These are phyloP conservation scores for Sciurus vulgaris DNA, from an alignment of 2,797 vertebrate species.

Conservation along the genomic window DNA sequence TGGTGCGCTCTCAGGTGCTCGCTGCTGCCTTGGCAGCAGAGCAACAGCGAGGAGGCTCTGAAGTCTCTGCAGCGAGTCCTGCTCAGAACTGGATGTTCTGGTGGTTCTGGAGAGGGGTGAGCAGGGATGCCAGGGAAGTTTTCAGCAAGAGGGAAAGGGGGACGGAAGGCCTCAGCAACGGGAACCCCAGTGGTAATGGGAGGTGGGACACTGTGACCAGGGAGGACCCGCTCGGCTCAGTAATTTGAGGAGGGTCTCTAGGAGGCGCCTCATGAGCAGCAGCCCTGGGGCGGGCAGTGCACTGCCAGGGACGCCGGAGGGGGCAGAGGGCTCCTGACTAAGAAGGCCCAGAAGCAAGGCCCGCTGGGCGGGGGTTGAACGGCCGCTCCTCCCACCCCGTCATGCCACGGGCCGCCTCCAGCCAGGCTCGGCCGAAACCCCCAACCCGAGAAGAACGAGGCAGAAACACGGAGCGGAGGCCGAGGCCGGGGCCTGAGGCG, in stretches of 20 bases:
- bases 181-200: background rate
- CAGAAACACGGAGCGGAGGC: background rate
- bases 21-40: background rate
- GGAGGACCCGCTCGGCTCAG: background rate
- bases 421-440: background rate
- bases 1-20: background rate
- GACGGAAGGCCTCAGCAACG: background rate
- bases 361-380: background rate
- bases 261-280: no score
- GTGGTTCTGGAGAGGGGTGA: background rate
- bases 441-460: background rate
- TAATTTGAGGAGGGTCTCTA: background rate
- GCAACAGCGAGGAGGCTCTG: background rate
- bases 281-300: no score
- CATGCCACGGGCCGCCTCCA: background rate
- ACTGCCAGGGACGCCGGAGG: no score
- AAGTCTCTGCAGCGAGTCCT: background rate
- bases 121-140: accelerated
- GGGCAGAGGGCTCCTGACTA: no score
- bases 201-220: accelerated
- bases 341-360: background rate
- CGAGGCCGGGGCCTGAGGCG: background rate
- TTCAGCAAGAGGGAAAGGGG: background rate
- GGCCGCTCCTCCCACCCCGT: no score
- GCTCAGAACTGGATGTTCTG: background rate